Percentiles rank a stretch among this genome's conserved stretches.
phyloP scores from a whole-genome alignment of 2,113 vertebrate species.

The Macrotus californicus region DNA sequence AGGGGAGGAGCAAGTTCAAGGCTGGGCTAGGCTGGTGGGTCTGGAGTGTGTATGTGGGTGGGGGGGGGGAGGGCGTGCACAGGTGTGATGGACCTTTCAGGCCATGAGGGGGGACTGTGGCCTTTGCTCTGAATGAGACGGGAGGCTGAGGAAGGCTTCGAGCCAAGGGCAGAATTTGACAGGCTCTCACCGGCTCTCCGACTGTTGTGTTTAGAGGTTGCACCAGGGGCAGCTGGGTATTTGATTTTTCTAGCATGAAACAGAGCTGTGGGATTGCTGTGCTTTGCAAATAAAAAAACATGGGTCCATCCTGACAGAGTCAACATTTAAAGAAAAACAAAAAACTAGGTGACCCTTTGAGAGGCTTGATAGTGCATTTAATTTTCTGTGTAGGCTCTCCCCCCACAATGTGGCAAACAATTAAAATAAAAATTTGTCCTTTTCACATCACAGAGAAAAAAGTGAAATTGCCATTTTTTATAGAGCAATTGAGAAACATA shows the following conservation, averaged over 20 bases:
- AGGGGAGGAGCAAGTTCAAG: neutral
- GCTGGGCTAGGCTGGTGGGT: neutral
- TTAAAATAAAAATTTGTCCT: slow-evolving; percentile 33
- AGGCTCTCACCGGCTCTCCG: neutral
- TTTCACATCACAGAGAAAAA: slow-evolving; percentile 41
- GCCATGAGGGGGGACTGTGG: neutral
- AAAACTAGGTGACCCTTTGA: neutral
- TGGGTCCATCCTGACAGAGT: neutral
- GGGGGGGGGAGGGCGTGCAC: accelerated
- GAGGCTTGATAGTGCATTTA: neutral
- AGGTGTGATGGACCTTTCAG: neutral
- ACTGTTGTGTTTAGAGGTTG: neutral
- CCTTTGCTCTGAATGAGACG: neutral
- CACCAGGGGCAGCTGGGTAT: neutral
- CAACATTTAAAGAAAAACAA: neutral
- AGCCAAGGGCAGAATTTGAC: neutral
- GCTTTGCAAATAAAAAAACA: neutral
- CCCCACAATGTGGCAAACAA: neutral
- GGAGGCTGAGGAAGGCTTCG: neutral
- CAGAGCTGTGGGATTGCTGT: neutral
- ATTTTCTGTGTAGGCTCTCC: neutral
- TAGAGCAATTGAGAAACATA: neutral
- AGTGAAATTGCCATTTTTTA: slow-evolving; percentile 47
- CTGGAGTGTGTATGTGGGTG: too few species aligned
- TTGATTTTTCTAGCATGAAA: neutral